Evolutionary conservation across 2,113 vertebrate genomes (phyloP).

Genomic region (Rattus rattus): DNA sequence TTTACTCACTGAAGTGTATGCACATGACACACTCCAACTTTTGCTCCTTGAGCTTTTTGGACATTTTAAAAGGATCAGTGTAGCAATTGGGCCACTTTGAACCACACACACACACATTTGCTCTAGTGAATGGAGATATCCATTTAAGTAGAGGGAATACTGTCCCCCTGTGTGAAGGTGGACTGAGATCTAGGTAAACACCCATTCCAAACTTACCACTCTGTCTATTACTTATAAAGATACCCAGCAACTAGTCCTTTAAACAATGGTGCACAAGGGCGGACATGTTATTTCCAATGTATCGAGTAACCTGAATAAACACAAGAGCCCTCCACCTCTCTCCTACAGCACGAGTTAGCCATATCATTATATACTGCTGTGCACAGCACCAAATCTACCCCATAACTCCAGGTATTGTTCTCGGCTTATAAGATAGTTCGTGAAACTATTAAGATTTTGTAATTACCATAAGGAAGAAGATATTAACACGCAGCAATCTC

Average conservation of each 20-base stretch:
- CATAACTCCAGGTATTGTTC: not conserved
- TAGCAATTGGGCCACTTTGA: not conserved
- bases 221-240: constrained; percentile 37
- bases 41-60: not conserved
- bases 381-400: not conserved
- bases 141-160: not conserved
- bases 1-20: not conserved
- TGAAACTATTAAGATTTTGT: not conserved
- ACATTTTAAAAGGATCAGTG: not conserved
- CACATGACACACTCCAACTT: not conserved
- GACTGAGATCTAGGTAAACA: not conserved
- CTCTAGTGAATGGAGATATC: not conserved
- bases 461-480: not conserved
- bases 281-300: not conserved
- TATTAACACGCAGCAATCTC: not conserved
- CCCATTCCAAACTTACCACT: not conserved
- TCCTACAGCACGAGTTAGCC: not conserved
- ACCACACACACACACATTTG: not conserved
- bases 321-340: not conserved
- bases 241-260: not conserved
- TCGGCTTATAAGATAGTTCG: not conserved
- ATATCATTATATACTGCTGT: not conserved
- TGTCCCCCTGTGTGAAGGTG: not conserved
- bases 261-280: not conserved
- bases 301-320: not conserved